Base-by-base conservation (phyloP, 2,797 vertebrate genomes). In the Macrochelys suwanniensis region DNA sequence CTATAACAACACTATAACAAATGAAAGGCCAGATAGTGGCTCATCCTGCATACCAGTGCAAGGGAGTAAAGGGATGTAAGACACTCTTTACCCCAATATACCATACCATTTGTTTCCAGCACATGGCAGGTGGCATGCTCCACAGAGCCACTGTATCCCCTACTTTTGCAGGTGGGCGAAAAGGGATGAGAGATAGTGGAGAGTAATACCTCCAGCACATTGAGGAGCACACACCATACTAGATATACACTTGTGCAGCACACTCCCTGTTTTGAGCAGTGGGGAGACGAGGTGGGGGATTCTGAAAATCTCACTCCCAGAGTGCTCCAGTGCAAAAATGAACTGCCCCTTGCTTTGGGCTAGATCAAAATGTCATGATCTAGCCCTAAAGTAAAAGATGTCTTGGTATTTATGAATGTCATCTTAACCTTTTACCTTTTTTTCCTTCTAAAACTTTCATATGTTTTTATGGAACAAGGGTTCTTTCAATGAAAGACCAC, bases 351-450 rank as follows among this genome's bases (percentile, higher is more conserved):
- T 76, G 42, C 74, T 76, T 47, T 76, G 2, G n/a, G 2, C 57
- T 19, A 85, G 71, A 47, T 15, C 42, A 45, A 26, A 45, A 47
- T 76, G 6, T 81, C 31, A 25, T 47, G 19, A 17, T 47, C 65
- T 84, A 96, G 45, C 92, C 90, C 84, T 95, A 88, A 96, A 95
- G 65, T 84, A 61, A 96, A 94, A 96, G 84, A 90, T 96, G 96
- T 93, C 80, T 88, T 96, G 96, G 95, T 92, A 89, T 97, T 88
- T 96, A 61, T 87, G 74, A 94, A 33, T 93, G 89, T 78, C 78
- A 95, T 54, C n/a, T 42, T 86, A 57, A 74, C 50, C 74, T 80
- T 94, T 88, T 92, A 88, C 49, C 47, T 89, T 96, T 74, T 96
- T 79, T 80, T 89, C 89, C 88, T 82, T 90, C 85, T 89, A 25